Conservation (phyloP, 1,140 invertebrate species). For the Elymnias hypermnestra region DNA sequence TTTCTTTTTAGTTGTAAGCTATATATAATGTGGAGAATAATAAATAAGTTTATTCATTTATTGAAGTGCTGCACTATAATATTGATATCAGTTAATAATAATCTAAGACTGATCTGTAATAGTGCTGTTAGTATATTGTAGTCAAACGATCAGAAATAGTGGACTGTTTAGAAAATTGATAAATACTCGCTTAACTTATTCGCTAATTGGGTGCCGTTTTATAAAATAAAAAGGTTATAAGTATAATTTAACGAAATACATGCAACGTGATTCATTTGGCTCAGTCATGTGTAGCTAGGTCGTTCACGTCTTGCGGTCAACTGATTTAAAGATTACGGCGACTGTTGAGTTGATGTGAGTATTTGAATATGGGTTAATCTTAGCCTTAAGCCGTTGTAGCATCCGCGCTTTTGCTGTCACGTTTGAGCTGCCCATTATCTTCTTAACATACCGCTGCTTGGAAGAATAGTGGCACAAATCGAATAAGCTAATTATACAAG, state of each 20-base stretch:
- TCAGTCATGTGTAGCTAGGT: conserved; percentile 30
- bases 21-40: no score
- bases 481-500: no score
- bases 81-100: no score
- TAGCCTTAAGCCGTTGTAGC: neutral
- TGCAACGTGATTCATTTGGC: conserved; percentile 26
- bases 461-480: no score
- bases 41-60: no score
- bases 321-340: conserved; percentile 21
- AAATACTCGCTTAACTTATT: neutral
- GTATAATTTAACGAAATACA: conserved; percentile 19
- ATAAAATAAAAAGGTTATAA: conserved; percentile 12
- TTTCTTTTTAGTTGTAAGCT: no score
- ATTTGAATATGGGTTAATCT: conserved; percentile 7
- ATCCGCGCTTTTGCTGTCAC: neutral
- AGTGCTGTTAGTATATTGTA: no score
- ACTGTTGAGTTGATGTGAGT: neutral
- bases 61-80: no score
- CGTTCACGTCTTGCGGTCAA: conserved; percentile 46
- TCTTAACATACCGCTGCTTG: no score
- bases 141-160: no score
- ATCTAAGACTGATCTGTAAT: no score
- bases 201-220: conserved; percentile 1
- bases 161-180: no score
- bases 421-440: neutral